Percentiles rank a stretch among this genome's conserved stretches.
Conservation (phyloP, 2,888 invertebrate species). For the Lycia hirtaria region DNA sequence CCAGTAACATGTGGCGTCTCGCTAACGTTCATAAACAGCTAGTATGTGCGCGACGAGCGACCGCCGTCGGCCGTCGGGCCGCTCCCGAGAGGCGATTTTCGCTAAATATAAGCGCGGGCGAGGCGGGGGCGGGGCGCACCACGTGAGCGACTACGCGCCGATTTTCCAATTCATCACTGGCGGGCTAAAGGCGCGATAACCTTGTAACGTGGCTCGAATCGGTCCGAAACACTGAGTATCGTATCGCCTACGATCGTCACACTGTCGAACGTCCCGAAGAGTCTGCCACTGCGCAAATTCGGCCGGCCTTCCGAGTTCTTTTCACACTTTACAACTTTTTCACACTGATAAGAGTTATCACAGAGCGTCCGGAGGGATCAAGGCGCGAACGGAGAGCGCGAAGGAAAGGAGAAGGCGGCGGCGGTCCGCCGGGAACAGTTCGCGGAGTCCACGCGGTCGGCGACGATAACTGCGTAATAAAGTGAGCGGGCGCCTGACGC, state of each 20-base stretch:
- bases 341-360: constrained; percentile 78
- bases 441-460: constrained; percentile 77
- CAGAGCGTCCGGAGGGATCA: constrained; percentile 50
- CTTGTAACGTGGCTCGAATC: constrained; percentile 81
- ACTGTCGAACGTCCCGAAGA: constrained; percentile 57
- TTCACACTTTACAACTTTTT: constrained; percentile 75
- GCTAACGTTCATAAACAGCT: constrained; percentile 79
- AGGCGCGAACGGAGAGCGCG: constrained; percentile 42
- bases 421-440: constrained; percentile 51
- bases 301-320: constrained; percentile 62
- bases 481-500: constrained; percentile 61
- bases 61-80: constrained; percentile 74
- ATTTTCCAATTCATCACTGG: constrained; percentile 85
- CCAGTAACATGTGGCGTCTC: constrained; percentile 84
- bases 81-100: constrained; percentile 84
- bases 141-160: constrained; percentile 85
- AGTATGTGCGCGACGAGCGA: constrained; percentile 61
- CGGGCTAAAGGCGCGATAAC: constrained; percentile 82
- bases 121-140: constrained; percentile 82
- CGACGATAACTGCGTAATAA: constrained; percentile 82
- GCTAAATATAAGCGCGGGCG: constrained; percentile 83
- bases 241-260: constrained; percentile 68
- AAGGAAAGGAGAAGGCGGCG: constrained; percentile 39
- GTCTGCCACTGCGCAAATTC: constrained; percentile 62
- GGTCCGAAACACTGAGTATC: constrained; percentile 70